A percentile compares a stretch with the other conserved stretches of the same genome.
These are phyloP conservation scores for Brassicogethes aeneus DNA, from an alignment of 2,888 invertebrate species.

Conservation along the genomic window DNA sequence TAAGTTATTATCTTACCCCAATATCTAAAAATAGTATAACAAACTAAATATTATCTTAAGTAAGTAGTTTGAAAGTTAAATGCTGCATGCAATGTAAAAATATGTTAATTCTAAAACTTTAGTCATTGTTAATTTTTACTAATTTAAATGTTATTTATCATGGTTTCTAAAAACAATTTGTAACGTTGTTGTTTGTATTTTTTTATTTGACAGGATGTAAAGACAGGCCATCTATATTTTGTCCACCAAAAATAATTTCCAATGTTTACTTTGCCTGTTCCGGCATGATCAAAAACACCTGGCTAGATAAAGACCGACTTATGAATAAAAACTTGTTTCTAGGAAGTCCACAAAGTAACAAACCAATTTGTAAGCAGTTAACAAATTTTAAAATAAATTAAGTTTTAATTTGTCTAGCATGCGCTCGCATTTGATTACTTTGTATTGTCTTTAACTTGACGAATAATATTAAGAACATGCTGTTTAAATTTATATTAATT, in stretches of 20 bases:
- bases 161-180: constrained; percentile 3
- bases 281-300: constrained; percentile 12
- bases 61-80: neutral
- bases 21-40: too few species aligned
- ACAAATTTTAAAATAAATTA: constrained; percentile 17
- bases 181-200: constrained; percentile 9
- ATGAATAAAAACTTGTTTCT: constrained; percentile 22
- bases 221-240: constrained; percentile 10
- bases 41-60: neutral
- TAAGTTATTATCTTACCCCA: too few species aligned
- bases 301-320: constrained; percentile 14
- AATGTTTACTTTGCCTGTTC: constrained; percentile 12
- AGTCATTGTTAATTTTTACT: neutral
- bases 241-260: constrained; percentile 13
- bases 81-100: neutral
- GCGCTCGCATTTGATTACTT: neutral
- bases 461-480: too few species aligned
- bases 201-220: constrained; percentile 10
- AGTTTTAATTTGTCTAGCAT: neutral
- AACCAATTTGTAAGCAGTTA: constrained; percentile 20
- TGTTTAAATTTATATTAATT: too few species aligned
- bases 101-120: neutral
- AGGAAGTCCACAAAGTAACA: constrained; percentile 14
- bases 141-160: neutral
- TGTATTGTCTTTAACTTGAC: too few species aligned